A percentile compares a stretch with the other conserved stretches of the same genome.
Conservation (phyloP, 2,888 invertebrate species). For the Apocheima hispidaria region DNA sequence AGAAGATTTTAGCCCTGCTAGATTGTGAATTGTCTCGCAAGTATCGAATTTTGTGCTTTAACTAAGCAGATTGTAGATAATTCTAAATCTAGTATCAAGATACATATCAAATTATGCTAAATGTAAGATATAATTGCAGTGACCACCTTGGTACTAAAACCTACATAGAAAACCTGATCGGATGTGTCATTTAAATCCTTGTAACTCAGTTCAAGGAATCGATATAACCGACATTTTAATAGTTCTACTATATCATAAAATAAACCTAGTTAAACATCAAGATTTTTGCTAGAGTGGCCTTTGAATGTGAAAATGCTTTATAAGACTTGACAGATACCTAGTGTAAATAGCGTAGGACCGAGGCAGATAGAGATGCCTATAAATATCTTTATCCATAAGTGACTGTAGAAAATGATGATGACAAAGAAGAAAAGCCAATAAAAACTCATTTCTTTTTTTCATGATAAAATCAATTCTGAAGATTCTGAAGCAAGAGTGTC, state of each 20-base stretch:
- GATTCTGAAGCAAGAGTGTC: no score
- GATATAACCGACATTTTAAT: slow-evolving; percentile 29
- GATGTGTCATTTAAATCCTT: slow-evolving; percentile 63
- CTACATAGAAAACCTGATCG: slow-evolving; percentile 62
- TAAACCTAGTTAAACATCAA: slow-evolving; percentile 7
- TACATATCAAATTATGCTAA: slow-evolving; percentile 33
- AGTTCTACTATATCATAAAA: slow-evolving; percentile 18
- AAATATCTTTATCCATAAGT: no score
- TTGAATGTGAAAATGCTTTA: neutral
- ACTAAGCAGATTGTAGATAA: neutral
- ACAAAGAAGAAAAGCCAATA: no score
- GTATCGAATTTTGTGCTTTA: no score
- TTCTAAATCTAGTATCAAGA: neutral
- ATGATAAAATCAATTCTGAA: no score
- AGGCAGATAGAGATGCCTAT: neutral
- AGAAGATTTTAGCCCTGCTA: no score
- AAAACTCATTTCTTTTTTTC: no score
- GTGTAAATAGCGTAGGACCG: no score
- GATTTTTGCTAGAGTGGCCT: neutral
- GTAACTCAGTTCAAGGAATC: slow-evolving; percentile 70
- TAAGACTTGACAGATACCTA: neutral
- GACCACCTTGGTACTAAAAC: slow-evolving; percentile 61
- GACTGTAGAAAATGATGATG: no score
- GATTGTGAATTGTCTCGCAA: no score
- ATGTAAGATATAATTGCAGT: slow-evolving; percentile 47